Base-by-base conservation (phyloP, 2,888 invertebrate species). In the Leptinotarsa juncta region DNA sequence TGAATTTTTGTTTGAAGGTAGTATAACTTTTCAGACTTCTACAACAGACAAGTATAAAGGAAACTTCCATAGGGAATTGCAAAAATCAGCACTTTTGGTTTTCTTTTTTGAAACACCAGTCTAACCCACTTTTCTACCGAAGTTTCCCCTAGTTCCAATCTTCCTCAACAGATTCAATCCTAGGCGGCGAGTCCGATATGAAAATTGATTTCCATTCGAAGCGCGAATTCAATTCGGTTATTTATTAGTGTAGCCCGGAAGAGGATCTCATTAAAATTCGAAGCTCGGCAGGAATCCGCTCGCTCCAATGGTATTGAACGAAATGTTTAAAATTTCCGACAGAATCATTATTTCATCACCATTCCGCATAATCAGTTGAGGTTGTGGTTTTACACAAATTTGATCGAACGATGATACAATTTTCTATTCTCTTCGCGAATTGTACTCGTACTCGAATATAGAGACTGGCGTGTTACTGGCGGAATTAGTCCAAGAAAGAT, bases 181-280 rank as follows among this genome's bases (percentile, higher is more conserved):
- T 62, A 62, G 57, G 42, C 62, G 26, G 32, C 62, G 32, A 15
- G 26, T 23, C 26, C 53, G 68, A 55, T 71, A 78, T 76, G 60
- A 65, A 62, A 72, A 72, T 72, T 75, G 71, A 75, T 75, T 75
- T 67, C 69, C 42, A 66, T 67, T 68, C 72, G 65, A 66, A 51
- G 49, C 71, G 57, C 62, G 50, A 66, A 71, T 76, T 70, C 66
- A 71, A 71, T 71, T 71, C 71, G 69, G 69, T 71, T 71, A 71
- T 73, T 69, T 72, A 70, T 70, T 73, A 73, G 67, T 73, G 62
- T 65, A 42, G 71, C 65, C 66, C 71, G 73, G 68, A 71, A 65
- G 60, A 72, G 70, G 42, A 67, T 32, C 72, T 78, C 75, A 75
- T 76, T 76, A 76, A 72, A 75, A 78, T 78, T 76, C 74, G 72